phyloP scores from a whole-genome alignment of 2,888 invertebrate genomes.

The Lutraria lutraria region DNA sequence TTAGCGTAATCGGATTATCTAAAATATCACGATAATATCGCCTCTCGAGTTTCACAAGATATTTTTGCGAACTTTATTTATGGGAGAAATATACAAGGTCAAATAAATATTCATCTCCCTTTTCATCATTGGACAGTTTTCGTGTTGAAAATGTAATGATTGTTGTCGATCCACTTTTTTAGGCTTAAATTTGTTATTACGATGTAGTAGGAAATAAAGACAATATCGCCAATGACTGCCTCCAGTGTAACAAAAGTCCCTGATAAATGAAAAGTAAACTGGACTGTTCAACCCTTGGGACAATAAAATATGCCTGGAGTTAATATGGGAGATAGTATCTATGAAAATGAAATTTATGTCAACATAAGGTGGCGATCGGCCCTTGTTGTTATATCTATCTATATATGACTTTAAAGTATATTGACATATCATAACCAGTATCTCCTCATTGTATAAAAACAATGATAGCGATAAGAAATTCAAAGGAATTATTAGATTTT shows the following conservation, averaged over 20 bases:
- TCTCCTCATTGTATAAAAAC: constrained; percentile 2
- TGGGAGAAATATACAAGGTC: too few species aligned
- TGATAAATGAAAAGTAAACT: neutral
- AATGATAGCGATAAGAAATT: constrained; percentile 4
- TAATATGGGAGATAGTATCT: neutral
- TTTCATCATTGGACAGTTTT: too few species aligned
- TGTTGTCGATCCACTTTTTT: too few species aligned
- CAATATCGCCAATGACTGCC: too few species aligned
- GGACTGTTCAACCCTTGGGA: neutral
- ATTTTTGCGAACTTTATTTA: too few species aligned
- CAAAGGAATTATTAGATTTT: constrained; percentile 11
- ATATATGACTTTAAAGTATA: constrained; percentile 11
- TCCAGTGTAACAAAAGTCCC: neutral
- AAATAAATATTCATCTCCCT: too few species aligned
- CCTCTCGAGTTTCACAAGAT: too few species aligned
- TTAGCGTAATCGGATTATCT: too few species aligned
- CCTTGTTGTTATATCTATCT: constrained; percentile 4
- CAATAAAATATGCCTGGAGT: constrained; percentile 10
- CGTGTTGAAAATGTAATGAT: too few species aligned
- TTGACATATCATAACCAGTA: constrained; percentile 16
- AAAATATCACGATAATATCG: too few species aligned
- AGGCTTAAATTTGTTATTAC: too few species aligned
- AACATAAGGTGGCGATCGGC: neutral
- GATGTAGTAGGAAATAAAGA: too few species aligned
- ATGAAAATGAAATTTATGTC: constrained; percentile 18